Base-by-base conservation (phyloP, 1,140 invertebrate genomes). In the Stegodyphus mimosarum region DNA sequence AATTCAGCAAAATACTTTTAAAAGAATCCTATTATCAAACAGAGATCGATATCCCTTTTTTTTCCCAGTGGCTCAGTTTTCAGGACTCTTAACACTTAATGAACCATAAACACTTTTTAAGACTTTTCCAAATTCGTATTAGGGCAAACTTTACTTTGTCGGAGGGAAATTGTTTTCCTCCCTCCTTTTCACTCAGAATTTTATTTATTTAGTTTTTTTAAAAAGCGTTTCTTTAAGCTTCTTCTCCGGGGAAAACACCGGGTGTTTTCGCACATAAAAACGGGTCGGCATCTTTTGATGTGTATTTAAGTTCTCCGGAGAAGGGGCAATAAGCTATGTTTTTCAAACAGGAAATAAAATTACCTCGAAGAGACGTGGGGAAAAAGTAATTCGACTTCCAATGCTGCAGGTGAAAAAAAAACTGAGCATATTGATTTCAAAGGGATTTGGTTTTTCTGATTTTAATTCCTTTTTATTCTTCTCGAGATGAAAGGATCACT, bases 381-480 rank as follows among this genome's bases (percentile, higher is more conserved):
- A 70, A 71, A 79, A 79, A 79, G 77, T 79, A 79, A 79, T 71
- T 79, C 51, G 70, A 79, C 77, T 79, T 79, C 70, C 52, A 79
- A 50, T 66, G 49, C 33, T 64, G 33, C 33, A 33, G 1, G 3
- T 33, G 33, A 33, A 33, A 33, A 33, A n/a, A 33, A 33, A 33
- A 3, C 70, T 79, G 6, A 51, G 49, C 18, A 70, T 79, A 79
- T 79, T 79, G 77, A 79, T 79, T 71, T 70, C 66, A 17, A 10
- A 77, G 49, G 15, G 11, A 69, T 18, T 33, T 78, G 10, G 49
- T 7, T 79, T 52, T 64, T 70, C 7, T 79, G 69, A 70, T 69
- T 70, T 60, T 53, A 13, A 53, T 33, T 33, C 33, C 33, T 33
- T 33, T 33, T 33, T 33, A 33, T 33, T 33, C 33, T 33, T 33